A percentile compares a stretch with the other conserved stretches of the same genome.
phyloP scores from a whole-genome alignment of 2,797 vertebrate species.

The Eidolon dupreanum region DNA sequence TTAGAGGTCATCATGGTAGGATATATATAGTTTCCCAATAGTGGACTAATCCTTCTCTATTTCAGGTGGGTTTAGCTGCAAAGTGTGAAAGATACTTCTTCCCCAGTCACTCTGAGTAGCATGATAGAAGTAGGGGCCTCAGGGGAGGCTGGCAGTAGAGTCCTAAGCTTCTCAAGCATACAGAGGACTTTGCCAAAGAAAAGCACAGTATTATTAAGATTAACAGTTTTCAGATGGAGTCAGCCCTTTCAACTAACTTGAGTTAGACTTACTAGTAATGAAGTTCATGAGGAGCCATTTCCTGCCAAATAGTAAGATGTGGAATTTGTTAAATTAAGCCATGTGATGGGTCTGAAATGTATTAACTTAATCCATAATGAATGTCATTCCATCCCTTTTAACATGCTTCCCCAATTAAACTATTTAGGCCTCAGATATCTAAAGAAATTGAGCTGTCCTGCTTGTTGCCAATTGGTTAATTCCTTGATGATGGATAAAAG shows the following conservation, averaged over 20 bases:
- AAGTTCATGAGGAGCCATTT: conserved; percentile 80
- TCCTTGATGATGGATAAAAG: conserved; percentile 90
- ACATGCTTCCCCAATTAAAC: conserved; percentile 87
- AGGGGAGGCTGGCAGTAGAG: neutral
- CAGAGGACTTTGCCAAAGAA: conserved; percentile 4
- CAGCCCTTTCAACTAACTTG: conserved; percentile 67
- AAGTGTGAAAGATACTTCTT: neutral
- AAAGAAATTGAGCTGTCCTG: conserved; percentile 85
- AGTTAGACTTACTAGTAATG: conserved; percentile 71
- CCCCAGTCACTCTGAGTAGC: neutral
- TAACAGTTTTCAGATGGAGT: conserved; percentile 77
- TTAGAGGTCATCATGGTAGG: neutral
- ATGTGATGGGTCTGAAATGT: conserved; percentile 84
- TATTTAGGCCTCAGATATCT: conserved; percentile 86
- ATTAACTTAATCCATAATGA: conserved; percentile 87
- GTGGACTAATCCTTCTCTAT: neutral
- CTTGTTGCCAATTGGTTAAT: conserved; percentile 88
- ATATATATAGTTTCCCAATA: neutral
- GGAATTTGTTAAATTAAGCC: conserved; percentile 85
- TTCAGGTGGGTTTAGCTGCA: neutral
- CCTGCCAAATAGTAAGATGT: conserved; percentile 84
- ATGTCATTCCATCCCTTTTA: conserved; percentile 85
- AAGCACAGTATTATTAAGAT: conserved; percentile 52
- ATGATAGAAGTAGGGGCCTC: neutral
- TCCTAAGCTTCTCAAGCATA: neutral